Evolutionary conservation across 1,140 invertebrate species (phyloP).

Genomic region (Papilio polyxenes): DNA sequence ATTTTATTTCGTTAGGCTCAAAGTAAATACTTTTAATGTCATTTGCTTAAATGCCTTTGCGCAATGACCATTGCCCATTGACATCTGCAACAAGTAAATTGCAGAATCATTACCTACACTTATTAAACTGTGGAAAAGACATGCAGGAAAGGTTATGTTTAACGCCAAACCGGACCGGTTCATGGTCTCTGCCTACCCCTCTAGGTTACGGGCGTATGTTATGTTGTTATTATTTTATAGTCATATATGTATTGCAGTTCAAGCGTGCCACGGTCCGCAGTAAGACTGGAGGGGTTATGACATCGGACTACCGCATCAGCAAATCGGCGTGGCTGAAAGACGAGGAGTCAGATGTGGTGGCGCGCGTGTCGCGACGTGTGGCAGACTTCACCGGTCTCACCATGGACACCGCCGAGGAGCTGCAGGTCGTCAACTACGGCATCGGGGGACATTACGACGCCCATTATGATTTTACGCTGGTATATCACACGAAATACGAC

Average conservation of each 20-base stretch:
- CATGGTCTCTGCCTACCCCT: no score
- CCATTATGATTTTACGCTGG: slow-evolving; percentile 97
- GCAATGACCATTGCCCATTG: no score
- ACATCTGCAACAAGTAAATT: no score
- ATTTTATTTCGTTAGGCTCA: no score
- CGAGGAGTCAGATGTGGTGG: slow-evolving; percentile 90
- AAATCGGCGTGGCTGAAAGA: slow-evolving; percentile 98
- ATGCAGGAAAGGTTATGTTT: no score
- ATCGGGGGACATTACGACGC: slow-evolving; percentile 99
- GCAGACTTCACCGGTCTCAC: slow-evolving; percentile 91
- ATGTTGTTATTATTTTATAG: not conserved
- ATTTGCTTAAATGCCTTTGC: no score
- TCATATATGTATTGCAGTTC: slow-evolving; percentile 83
- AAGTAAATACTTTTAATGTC: no score
- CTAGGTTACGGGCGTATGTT: not conserved
- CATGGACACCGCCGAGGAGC: slow-evolving; percentile 94
- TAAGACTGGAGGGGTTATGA: slow-evolving; percentile 95
- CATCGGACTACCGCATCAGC: slow-evolving; percentile 97
- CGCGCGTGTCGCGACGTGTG: slow-evolving; percentile 87
- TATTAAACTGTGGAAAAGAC: no score
- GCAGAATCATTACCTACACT: no score
- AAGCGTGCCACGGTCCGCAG: slow-evolving; percentile 98
- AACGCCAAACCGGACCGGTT: no score
- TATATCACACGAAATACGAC: slow-evolving; percentile 66
- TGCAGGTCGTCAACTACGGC: slow-evolving; percentile 99